Evolutionary conservation across 2,797 vertebrate genomes (phyloP).

Genomic region (Zalophus californianus): DNA sequence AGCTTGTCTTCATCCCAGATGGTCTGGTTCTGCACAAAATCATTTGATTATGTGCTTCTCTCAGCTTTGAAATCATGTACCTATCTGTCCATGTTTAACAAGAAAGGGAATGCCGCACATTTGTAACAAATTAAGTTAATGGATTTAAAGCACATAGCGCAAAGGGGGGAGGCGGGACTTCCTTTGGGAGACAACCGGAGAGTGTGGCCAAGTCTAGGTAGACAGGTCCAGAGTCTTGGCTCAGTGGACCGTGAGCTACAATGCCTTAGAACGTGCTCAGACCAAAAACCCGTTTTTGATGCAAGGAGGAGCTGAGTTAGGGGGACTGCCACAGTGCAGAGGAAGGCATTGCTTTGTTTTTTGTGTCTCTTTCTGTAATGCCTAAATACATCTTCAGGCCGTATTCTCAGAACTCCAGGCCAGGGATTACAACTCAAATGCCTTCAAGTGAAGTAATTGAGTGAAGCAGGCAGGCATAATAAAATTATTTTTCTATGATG

Average conservation of each 20-base stretch:
- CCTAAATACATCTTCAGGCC: conserved; percentile 58
- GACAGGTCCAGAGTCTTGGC: background rate
- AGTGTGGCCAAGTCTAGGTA: background rate
- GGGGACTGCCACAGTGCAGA: background rate
- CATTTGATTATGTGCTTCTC: conserved; percentile 57
- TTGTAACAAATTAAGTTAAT: conserved; percentile 45
- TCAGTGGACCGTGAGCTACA: background rate
- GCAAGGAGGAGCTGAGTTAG: background rate
- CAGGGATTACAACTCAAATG: conserved; percentile 58
- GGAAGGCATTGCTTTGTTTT: background rate
- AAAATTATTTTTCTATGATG: conserved; percentile 40
- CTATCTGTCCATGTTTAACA: conserved; percentile 51
- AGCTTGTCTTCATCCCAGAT: conserved; percentile 45
- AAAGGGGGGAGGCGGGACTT: conserved; percentile 28
- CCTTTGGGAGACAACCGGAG: background rate
- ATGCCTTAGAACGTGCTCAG: background rate
- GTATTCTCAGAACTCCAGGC: conserved; percentile 48
- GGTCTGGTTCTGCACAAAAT: conserved; percentile 61
- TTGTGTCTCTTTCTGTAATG: background rate
- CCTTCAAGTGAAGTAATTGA: conserved; percentile 70
- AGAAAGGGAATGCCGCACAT: background rate
- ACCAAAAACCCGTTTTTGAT: background rate
- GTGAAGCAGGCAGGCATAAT: conserved; percentile 55
- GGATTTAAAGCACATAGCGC: background rate
- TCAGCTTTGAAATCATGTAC: background rate